Evolutionary conservation across 1,140 invertebrate genomes (phyloP).

Genomic region (Delia radicum): DNA sequence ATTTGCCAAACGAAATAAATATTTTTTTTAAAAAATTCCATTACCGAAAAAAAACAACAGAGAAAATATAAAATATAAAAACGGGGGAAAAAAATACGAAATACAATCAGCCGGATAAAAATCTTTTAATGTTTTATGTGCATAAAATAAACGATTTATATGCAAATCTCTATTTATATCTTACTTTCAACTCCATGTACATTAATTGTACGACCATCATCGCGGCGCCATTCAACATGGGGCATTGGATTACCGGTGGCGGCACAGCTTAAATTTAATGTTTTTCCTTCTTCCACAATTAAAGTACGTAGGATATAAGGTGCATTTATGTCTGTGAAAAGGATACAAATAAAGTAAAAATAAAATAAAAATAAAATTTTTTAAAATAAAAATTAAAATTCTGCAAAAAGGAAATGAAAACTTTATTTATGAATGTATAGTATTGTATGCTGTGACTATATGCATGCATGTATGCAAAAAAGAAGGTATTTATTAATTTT

Average conservation of each 20-base stretch:
- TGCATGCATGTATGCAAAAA: neutral
- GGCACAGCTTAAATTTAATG: conserved; percentile 73
- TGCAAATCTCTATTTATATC: conserved; percentile 48
- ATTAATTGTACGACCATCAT: conserved; percentile 66
- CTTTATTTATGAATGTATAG: neutral
- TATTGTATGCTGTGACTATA: neutral
- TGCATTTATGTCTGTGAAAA: conserved; percentile 34
- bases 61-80: neutral
- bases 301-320: conserved; percentile 53
- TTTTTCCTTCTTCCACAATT: conserved; percentile 71
- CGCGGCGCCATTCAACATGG: conserved; percentile 72
- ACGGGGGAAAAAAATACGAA: neutral
- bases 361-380: neutral
- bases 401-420: neutral
- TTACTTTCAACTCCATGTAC: conserved; percentile 55
- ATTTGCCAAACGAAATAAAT: neutral
- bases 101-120: neutral
- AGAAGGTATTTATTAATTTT: neutral
- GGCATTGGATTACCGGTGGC: conserved; percentile 75
- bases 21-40: neutral
- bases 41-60: neutral
- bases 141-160: neutral
- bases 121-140: neutral
- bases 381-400: neutral
- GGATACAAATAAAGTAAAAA: neutral